phyloP scores from a whole-genome alignment of 37 sponge, comb jelly and placozoan genomes.

The Cladorhizidae sp. region DNA sequence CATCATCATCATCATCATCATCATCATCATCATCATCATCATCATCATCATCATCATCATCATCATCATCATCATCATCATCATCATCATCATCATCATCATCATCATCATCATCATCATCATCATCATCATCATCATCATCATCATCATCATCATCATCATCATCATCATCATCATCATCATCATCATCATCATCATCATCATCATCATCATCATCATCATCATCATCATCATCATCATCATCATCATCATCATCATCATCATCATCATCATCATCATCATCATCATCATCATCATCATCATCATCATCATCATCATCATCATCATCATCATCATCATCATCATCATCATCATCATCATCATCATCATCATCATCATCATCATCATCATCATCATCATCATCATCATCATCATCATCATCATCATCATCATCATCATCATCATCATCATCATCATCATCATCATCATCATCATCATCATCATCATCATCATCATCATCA shows the following conservation, averaged over 20 bases:
- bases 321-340: not conserved
- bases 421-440: not conserved
- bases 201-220: not conserved
- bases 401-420: not conserved
- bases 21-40: constrained; percentile 4
- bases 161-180: not conserved
- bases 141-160: not conserved
- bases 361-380: not conserved
- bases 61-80: not conserved
- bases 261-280: not conserved
- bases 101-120: not conserved
- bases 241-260: not conserved
- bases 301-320: constrained; percentile 2
- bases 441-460: not conserved
- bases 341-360: constrained; percentile 2
- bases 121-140: not conserved
- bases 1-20: not conserved
- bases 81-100: not conserved
- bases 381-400: not conserved
- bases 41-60: constrained; percentile 2
- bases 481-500: constrained; percentile 2
- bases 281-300: not conserved
- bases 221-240: not conserved
- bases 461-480: constrained; percentile 2
- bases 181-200: constrained; percentile 4